A percentile compares a stretch with the other conserved stretches of the same genome.
phyloP scores from a whole-genome alignment of 2,113 vertebrate genomes.

The Acrocephalus arundinaceus region DNA sequence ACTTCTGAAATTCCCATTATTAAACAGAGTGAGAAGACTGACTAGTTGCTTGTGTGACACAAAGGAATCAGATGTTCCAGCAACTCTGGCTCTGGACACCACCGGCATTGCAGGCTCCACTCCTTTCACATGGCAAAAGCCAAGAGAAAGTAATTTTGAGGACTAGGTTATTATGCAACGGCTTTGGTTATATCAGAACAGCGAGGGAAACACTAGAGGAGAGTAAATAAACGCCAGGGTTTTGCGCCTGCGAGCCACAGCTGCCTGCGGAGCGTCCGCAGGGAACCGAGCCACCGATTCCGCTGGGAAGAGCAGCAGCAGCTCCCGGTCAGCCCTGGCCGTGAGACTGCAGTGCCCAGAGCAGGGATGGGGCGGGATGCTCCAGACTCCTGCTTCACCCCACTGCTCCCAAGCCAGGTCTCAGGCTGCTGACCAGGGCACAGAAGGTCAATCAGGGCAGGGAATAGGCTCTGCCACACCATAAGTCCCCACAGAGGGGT shows the following conservation, averaged over 20 bases:
- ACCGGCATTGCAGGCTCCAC: background rate
- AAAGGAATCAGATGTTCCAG: background rate
- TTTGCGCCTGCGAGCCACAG: background rate
- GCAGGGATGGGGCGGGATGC: background rate
- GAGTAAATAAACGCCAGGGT: background rate
- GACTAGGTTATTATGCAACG: background rate
- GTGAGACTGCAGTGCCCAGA: background rate
- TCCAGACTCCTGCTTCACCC: background rate
- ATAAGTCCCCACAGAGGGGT: no score
- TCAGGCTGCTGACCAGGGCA: background rate
- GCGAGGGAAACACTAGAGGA: background rate
- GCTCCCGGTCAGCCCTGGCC: background rate
- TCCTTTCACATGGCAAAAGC: background rate
- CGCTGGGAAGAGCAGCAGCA: accelerated
- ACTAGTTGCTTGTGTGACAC: background rate
- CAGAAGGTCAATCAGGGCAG: background rate
- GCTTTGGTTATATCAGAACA: background rate
- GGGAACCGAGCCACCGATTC: background rate
- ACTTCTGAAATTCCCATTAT: background rate
- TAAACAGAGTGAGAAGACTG: background rate
- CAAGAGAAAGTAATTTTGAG: background rate
- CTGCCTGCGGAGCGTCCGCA: background rate
- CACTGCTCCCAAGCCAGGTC: background rate
- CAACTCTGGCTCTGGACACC: background rate
- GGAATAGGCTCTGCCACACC: no score